Conservation (phyloP, 2,113 vertebrate genomes). For the Chroicocephalus ridibundus region DNA sequence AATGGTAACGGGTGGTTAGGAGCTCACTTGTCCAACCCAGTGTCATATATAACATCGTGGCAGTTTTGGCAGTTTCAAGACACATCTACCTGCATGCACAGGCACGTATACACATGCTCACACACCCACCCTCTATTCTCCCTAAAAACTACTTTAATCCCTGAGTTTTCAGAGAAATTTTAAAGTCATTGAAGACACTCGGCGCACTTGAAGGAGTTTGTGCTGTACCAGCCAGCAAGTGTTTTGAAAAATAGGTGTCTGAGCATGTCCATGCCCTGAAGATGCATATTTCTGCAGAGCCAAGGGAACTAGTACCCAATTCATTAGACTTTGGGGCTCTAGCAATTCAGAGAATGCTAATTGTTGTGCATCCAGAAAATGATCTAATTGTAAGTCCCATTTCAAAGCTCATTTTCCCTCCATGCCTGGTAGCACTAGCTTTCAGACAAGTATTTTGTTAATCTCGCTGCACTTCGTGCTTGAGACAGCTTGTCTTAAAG, state of each 20-base stretch:
- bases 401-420: neutral
- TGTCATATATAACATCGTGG: accelerated
- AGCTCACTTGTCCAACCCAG: neutral
- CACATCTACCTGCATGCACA: neutral
- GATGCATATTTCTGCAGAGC: neutral
- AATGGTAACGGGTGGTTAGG: neutral
- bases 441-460: neutral
- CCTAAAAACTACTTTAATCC: no score
- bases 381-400: neutral
- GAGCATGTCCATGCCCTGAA: neutral
- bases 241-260: neutral
- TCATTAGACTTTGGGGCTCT: neutral
- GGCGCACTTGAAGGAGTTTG: neutral
- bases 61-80: neutral
- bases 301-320: neutral
- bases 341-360: neutral
- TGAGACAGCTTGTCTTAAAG: neutral
- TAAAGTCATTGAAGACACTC: neutral
- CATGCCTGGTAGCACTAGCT: neutral
- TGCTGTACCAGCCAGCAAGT: neutral
- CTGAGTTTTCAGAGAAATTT: neutral
- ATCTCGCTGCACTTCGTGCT: neutral
- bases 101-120: accelerated
- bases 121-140: neutral
- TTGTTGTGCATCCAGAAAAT: constrained; percentile 15